A percentile compares a stretch with the other conserved stretches of the same genome.
phyloP scores from a whole-genome alignment of 2,888 invertebrate genomes.

The Mellilla xanthometata region DNA sequence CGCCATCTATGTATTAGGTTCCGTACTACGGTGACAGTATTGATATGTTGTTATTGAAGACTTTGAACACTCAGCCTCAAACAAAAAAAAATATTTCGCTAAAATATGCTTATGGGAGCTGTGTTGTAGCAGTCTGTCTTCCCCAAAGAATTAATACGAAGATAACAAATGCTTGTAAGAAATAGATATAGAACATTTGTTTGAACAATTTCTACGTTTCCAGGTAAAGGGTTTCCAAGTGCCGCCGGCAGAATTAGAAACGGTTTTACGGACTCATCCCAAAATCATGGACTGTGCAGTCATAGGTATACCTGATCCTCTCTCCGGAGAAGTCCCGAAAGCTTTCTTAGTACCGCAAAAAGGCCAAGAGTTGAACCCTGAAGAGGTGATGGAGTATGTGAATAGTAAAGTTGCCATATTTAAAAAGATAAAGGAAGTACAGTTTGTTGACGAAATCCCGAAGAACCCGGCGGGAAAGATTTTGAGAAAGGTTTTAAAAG shows the following conservation, averaged over 20 bases:
- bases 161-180: no score
- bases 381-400: constrained; percentile 85
- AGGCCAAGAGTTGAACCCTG: constrained; percentile 61
- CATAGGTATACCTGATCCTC: constrained; percentile 87
- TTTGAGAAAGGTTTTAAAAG: constrained; percentile 83
- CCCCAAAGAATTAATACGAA: no score
- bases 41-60: no score
- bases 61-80: no score
- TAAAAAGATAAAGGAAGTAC: constrained; percentile 87
- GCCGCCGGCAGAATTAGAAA: constrained; percentile 94
- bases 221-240: constrained; percentile 89
- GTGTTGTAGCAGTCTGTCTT: no score
- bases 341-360: constrained; percentile 86
- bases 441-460: constrained; percentile 86
- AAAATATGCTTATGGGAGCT: no score
- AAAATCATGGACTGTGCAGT: constrained; percentile 92
- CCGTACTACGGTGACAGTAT: no score
- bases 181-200: no score
- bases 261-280: constrained; percentile 87
- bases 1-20: no score
- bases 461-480: constrained; percentile 91
- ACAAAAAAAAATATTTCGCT: no score
- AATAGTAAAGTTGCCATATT: constrained; percentile 87
- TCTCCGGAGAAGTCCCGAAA: constrained; percentile 89
- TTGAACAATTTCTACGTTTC: constrained; percentile 8